Conservation (phyloP, 2,113 vertebrate genomes). For the Pseudopodoces humilis region DNA sequence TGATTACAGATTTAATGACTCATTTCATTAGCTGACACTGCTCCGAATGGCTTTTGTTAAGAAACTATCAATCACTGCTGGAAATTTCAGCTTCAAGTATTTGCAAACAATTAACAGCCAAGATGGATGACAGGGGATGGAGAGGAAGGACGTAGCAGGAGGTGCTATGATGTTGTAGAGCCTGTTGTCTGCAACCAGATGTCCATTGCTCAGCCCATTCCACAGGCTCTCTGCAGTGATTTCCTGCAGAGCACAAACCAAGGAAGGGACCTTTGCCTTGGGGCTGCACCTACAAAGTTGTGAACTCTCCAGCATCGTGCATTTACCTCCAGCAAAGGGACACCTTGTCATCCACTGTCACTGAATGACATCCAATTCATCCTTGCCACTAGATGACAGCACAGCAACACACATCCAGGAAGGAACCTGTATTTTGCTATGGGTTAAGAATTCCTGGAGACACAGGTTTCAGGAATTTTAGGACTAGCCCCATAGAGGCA, state of each 20-base stretch:
- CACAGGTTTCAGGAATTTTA: not conserved
- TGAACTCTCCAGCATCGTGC: not conserved
- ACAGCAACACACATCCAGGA: slow-evolving; percentile 65
- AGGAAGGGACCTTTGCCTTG: not conserved
- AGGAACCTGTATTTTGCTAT: slow-evolving; percentile 32
- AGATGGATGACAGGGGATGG: not conserved
- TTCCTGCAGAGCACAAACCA: not conserved
- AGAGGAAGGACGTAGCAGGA: not conserved
- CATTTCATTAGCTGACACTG: slow-evolving; percentile 49
- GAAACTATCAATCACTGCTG: slow-evolving; percentile 49
- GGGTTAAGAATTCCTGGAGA: slow-evolving; percentile 38
- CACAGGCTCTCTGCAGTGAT: not conserved
- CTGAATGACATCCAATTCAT: slow-evolving; percentile 62
- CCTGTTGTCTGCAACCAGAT: not conserved
- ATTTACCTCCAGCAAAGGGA: not conserved
- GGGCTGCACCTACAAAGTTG: not conserved
- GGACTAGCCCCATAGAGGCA: not conserved
- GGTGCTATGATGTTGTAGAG: not conserved
- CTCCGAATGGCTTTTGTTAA: slow-evolving; percentile 16
- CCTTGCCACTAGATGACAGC: slow-evolving; percentile 77
- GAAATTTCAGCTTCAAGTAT: slow-evolving; percentile 50
- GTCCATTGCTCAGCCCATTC: not conserved
- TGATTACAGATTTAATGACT: slow-evolving; percentile 58
- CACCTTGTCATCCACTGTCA: not conserved
- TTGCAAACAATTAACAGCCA: slow-evolving; percentile 5